Base-by-base conservation (phyloP, 2,888 invertebrate species). In the Cenopis cana region DNA sequence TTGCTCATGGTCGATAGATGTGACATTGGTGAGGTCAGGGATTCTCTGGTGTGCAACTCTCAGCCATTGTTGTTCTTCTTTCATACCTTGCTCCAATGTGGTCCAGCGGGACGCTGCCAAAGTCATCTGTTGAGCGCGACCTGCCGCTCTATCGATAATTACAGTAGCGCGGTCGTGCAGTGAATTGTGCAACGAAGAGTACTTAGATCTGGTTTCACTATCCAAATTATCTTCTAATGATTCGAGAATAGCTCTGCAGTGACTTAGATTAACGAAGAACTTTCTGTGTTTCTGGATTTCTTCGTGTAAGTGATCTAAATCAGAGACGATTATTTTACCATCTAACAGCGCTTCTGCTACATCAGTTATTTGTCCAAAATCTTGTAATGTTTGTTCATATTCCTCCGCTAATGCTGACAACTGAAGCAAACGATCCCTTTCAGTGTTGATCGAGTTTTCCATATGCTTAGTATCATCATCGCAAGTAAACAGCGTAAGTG, bases 261-360 rank as follows among this genome's bases (percentile, higher is more conserved):
- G 97, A 80, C 97, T 98, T 10, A 98, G 88, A 78, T 97, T 98
- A 0, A 97, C 97, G 82, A 98, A 98, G 93, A 98, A 98, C 82
- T 97, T 97, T 50, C 98, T 94, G 80, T 98, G 97, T 82, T 97
- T 98, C 80, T 97, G 97, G 90, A 98, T 97, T 90, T 98, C 98
- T 80, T 97, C 97, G 80, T 97, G 97, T n/a, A 98, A 89, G 79
- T 97, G 97, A 78, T 96, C 96, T 73, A 97, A 90, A 77, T 96
- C 95, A 49, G 94, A 95, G 0, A 97, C 97, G 9, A 95, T 95
- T 41, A 98, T 95, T 55, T 96, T 96, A 76, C 96, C 96, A 75
- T 97, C 96, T 9, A 98, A 94, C 49, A 98, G 89, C 54, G 96
- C 96, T 85, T 98, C 97, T 0, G 98, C 98, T 8, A 98, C 95